Base-by-base conservation (phyloP, 2,797 vertebrate genomes). In the Acipenser ruthenus region DNA sequence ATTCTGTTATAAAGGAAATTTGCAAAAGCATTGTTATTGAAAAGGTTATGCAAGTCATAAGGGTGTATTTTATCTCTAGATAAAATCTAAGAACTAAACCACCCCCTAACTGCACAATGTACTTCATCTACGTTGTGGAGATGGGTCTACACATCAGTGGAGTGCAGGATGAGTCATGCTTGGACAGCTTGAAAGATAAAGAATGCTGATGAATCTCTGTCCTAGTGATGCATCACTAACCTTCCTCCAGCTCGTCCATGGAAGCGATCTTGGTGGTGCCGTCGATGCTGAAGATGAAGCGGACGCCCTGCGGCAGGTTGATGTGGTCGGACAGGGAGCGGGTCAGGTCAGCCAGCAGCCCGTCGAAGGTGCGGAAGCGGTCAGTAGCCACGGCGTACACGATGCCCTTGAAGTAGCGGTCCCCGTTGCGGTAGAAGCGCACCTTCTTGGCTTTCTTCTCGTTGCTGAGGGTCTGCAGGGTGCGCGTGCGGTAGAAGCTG, bases 391-490 rank as follows among this genome's bases (percentile, higher is more conserved):
- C 91, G 0, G 96, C 96, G 1, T 99, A 99, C 75, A 99, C 96
- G 71, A 99, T 99, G 75, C 96, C 96, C 83, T 96, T 97, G 88
- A 99, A 99, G 89, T 98, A 99, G 81, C 96, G 93, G 86, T 99
- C 96, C 10, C 96, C 96, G 10, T 99, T 99, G 86, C 96, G 96
- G 80, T 99, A 99, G 91, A 99, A 99, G 78, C 96, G 94, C 76
- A 99, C 96, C 86, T 99, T 99, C 86, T 97, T 99, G 77, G 96
- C 96, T 79, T 98, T 98, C 90, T 97, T 97, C 87, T 99, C 96
- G 0, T 89, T 95, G 78, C 89, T 93, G 73, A 99, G 90, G 0
- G 96, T 91, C 85, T 97, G 95, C 82, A 99, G 91, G 66, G 96
- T 98, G 87, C 96, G 89, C 58, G 95, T 99, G 79, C 96, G 87